Percentiles rank a stretch among this genome's conserved stretches.
Conservation (phyloP, 2,888 invertebrate genomes). For the Marronus borbonicus region DNA sequence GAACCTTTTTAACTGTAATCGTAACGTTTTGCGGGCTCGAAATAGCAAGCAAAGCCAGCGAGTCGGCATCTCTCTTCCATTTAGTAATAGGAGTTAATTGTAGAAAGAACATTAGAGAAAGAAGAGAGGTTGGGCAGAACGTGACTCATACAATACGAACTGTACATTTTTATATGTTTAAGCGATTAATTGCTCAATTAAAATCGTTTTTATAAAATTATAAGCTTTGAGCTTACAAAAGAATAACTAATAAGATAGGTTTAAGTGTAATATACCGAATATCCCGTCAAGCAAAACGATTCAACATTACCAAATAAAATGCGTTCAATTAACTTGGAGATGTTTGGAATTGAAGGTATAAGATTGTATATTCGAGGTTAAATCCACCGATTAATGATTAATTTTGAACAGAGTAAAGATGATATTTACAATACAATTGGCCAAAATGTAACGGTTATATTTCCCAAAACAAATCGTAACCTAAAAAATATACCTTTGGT, state of each 20-base stretch:
- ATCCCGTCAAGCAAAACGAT: too few relatives aligned
- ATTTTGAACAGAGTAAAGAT: not conserved
- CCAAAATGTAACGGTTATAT: too few relatives aligned
- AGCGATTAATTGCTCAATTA: slow-evolving; percentile 10
- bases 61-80: not conserved
- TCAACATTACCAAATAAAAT: too few relatives aligned
- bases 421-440: too few relatives aligned
- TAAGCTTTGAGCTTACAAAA: not conserved
- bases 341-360: too few relatives aligned
- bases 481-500: slow-evolving; percentile 77
- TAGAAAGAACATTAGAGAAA: not conserved
- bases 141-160: slow-evolving; percentile 9
- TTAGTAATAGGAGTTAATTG: not conserved
- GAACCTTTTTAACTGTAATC: slow-evolving; percentile 2
- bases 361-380: too few relatives aligned
- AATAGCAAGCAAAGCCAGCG: not conserved
- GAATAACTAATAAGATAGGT: not conserved
- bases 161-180: not conserved
- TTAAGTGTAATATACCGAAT: not conserved
- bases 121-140: not conserved
- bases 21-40: not conserved
- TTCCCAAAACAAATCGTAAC: not conserved
- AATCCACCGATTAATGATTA: too few relatives aligned
- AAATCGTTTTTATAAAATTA: slow-evolving; percentile 18
- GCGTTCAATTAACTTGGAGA: not conserved